phyloP scores from a whole-genome alignment of 2,797 vertebrate genomes.

The Falco peregrinus region DNA sequence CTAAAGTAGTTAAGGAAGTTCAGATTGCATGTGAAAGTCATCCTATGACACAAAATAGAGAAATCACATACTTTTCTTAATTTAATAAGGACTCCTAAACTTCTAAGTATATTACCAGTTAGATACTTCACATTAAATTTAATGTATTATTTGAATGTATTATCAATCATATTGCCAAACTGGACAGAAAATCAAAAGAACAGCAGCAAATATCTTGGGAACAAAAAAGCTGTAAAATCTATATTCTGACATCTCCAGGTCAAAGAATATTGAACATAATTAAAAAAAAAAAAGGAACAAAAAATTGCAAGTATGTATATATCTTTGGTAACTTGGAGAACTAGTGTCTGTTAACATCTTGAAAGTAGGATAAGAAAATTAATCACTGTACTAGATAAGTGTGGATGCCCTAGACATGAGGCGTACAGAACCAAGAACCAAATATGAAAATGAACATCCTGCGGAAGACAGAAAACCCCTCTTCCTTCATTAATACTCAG shows the following conservation, averaged over 20 bases:
- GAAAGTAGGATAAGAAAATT: neutral
- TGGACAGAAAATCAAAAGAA: neutral
- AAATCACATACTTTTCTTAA: neutral
- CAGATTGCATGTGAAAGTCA: neutral
- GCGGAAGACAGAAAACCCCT: neutral
- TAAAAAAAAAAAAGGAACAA: neutral
- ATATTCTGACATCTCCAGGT: neutral
- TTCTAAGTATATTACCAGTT: neutral
- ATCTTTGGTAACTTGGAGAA: neutral
- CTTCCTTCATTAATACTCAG: neutral
- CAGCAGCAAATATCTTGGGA: neutral
- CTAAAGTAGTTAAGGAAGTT: neutral
- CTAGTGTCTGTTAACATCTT: neutral
- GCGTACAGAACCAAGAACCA: neutral
- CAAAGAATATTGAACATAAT: neutral
- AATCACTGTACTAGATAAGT: neutral
- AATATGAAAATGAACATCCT: neutral
- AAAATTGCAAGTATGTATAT: neutral
- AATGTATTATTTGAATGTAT: neutral
- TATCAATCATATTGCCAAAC: neutral
- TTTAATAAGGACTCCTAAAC: neutral
- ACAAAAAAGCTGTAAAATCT: neutral
- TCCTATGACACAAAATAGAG: neutral
- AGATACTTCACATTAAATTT: neutral
- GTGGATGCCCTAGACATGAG: fast-evolving